phyloP scores from a whole-genome alignment of 2,113 vertebrate genomes.

The Podocnemis expansa region DNA sequence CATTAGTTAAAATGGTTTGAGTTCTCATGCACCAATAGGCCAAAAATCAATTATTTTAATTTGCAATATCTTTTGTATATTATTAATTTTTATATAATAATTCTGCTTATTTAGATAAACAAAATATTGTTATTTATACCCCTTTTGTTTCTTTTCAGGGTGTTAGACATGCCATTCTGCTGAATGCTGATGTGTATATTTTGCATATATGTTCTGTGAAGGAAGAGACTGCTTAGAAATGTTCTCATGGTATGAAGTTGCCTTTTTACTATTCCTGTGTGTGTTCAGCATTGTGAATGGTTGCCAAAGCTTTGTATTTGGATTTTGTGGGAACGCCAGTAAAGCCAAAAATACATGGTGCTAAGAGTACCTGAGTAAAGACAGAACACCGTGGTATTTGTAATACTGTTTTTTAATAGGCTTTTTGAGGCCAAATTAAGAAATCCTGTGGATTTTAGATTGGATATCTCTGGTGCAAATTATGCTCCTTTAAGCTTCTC shows the following conservation, averaged over 20 bases:
- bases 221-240: constrained; percentile 15
- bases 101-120: constrained; percentile 1
- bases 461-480: background rate
- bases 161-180: constrained; percentile 17
- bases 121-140: no score
- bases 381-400: constrained; percentile 23
- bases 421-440: background rate
- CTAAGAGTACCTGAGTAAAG: background rate
- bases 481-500: background rate
- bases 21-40: background rate
- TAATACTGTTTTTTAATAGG: constrained; percentile 1
- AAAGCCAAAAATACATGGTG: constrained; percentile 33
- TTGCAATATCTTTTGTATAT: background rate
- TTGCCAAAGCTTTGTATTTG: constrained; percentile 28
- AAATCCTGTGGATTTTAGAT: background rate
- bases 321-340: constrained; percentile 25
- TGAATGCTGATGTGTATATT: background rate
- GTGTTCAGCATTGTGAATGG: constrained; percentile 16
- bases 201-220: background rate
- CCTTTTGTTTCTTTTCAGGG: background rate
- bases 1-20: background rate
- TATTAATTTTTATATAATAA: background rate
- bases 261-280: background rate
- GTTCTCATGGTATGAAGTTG: background rate
- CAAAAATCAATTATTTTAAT: background rate